A percentile compares a stretch with the other conserved stretches of the same genome.
phyloP scores from a whole-genome alignment of 1,140 invertebrate species.

The Trachymyrmex septentrionalis region DNA sequence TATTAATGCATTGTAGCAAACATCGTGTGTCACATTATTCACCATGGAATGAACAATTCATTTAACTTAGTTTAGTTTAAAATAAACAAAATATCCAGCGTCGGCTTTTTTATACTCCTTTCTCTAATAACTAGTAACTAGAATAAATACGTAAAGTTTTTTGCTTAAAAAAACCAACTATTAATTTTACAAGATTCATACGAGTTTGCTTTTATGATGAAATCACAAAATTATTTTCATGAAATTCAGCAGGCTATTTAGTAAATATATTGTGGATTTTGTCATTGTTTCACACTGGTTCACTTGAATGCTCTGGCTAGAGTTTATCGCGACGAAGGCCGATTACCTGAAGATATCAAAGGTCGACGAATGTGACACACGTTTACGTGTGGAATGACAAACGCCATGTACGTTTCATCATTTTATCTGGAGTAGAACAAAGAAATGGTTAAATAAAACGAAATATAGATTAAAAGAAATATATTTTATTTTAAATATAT shows the following conservation, averaged over 20 bases:
- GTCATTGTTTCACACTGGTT: not conserved
- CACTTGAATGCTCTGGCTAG: not conserved
- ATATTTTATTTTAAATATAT: too few species aligned
- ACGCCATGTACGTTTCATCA: not conserved
- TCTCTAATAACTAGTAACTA: too few species aligned
- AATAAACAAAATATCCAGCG: too few species aligned
- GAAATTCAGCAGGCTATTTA: not conserved
- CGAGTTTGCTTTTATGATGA: not conserved
- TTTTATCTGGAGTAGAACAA: not conserved
- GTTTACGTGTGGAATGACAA: slow-evolving; percentile 12
- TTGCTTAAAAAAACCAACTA: not conserved
- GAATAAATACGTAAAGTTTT: not conserved
- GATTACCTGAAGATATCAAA: slow-evolving; percentile 23
- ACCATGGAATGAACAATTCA: not conserved
- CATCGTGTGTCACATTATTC: not conserved
- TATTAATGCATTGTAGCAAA: not conserved
- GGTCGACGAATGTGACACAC: slow-evolving; percentile 26
- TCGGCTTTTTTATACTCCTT: too few species aligned
- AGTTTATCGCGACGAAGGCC: slow-evolving; percentile 17
- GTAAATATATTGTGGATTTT: slow-evolving; percentile 10
- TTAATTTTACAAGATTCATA: slow-evolving; percentile 11
- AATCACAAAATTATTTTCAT: slow-evolving; percentile 20
- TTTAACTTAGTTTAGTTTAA: not conserved
- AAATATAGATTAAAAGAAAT: not conserved
- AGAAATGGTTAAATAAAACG: not conserved